Conservation (phyloP, 2,113 vertebrate genomes). For the Tenebrosternarchus preto region DNA sequence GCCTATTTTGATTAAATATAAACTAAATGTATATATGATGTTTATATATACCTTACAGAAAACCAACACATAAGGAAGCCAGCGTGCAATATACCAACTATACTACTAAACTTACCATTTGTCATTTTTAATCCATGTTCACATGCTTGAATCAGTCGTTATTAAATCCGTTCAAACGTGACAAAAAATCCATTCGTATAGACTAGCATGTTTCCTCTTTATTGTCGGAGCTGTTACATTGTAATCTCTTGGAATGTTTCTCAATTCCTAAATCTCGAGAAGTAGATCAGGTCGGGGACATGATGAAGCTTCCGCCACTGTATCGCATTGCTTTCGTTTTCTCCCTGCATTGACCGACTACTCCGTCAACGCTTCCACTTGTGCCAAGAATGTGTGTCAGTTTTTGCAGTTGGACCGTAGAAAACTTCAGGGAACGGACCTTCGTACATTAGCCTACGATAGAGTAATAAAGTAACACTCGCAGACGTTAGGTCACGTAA, state of each 20-base stretch:
- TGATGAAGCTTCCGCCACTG: conserved; percentile 40
- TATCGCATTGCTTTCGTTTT: conserved; percentile 48
- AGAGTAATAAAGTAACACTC: too few relatives aligned
- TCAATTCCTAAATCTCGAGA: neutral
- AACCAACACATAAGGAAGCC: neutral
- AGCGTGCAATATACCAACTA: too few relatives aligned
- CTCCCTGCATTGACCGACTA: conserved; percentile 12
- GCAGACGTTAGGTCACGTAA: too few relatives aligned
- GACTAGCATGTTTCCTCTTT: neutral
- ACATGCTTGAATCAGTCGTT: conserved; percentile 50
- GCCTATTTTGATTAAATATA: too few relatives aligned
- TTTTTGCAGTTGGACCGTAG: too few relatives aligned
- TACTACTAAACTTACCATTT: conserved; percentile 56
- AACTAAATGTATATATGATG: too few relatives aligned
- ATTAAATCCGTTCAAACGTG: neutral
- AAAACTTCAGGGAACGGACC: too few relatives aligned
- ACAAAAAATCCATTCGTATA: neutral
- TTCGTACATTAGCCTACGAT: too few relatives aligned
- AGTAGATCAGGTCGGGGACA: neutral
- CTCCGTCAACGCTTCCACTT: too few relatives aligned
- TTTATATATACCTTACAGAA: neutral
- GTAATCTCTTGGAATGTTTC: neutral
- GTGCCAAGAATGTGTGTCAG: too few relatives aligned
- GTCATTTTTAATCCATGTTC: conserved; percentile 62
- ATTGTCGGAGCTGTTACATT: too few relatives aligned